A percentile compares a stretch with the other conserved stretches of the same genome.
These are phyloP conservation scores for Andrena hattorfiana DNA, from an alignment of 2,888 invertebrate species.

Conservation along the genomic window DNA sequence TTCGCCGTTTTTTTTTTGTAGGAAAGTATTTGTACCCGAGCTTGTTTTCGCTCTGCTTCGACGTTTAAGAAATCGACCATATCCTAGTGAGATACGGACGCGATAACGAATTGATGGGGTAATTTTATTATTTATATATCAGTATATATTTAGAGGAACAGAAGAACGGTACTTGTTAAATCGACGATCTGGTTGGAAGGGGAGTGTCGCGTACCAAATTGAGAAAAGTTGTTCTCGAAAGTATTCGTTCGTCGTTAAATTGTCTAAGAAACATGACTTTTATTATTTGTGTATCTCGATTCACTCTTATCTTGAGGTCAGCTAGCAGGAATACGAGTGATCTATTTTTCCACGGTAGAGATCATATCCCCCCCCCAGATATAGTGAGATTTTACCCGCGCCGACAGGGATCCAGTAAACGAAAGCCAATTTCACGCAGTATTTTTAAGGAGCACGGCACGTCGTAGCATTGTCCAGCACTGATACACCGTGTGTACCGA, in stretches of 20 bases:
- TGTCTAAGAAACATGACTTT: neutral
- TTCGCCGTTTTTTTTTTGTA: conserved; percentile 6
- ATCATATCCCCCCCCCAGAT: neutral
- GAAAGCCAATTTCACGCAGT: neutral
- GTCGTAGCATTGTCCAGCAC: conserved; percentile 60
- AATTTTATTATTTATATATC: conserved; percentile 11
- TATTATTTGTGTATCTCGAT: neutral
- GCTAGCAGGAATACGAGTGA: neutral
- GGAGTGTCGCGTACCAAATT: neutral
- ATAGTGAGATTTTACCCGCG: neutral
- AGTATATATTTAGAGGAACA: neutral
- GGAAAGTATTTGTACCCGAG: neutral
- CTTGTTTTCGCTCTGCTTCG: conserved; percentile 4
- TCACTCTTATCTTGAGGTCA: neutral
- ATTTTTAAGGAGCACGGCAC: neutral
- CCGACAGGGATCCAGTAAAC: neutral
- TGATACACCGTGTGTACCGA: conserved; percentile 42
- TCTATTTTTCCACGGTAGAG: neutral
- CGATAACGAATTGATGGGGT: neutral
- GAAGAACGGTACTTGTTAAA: neutral
- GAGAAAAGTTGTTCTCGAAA: neutral
- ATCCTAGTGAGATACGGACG: neutral
- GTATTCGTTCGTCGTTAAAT: conserved; percentile 13
- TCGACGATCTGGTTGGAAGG: neutral
- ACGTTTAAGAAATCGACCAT: conserved; percentile 17